Evolutionary conservation across 1,140 invertebrate genomes (phyloP).

Genomic region (Drosophila orosa): DNA sequence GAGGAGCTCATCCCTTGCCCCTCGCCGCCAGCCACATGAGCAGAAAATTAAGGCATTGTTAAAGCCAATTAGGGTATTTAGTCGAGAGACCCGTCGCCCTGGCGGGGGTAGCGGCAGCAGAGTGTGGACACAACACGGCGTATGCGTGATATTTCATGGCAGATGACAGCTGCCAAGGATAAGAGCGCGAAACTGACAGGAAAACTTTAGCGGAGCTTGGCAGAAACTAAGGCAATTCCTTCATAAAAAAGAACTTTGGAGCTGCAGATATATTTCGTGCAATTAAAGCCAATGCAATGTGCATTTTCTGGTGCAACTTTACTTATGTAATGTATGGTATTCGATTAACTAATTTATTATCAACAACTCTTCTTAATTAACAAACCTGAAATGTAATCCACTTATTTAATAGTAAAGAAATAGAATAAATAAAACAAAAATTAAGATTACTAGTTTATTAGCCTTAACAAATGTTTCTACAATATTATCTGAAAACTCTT

Average conservation of each 20-base stretch:
- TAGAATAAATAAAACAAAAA: too few relatives aligned
- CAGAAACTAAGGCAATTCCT: slow-evolving; percentile 4
- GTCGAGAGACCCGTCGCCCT: slow-evolving; percentile 33
- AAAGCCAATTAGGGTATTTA: slow-evolving; percentile 77
- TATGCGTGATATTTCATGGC: slow-evolving; percentile 60
- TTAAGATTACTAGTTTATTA: too few relatives aligned
- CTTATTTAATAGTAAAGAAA: too few relatives aligned
- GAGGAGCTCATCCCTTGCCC: slow-evolving; percentile 23
- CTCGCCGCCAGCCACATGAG: slow-evolving; percentile 21
- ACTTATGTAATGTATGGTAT: too few relatives aligned
- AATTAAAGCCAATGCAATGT: slow-evolving; percentile 2
- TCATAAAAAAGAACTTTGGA: not conserved
- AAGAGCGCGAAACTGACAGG: slow-evolving; percentile 24
- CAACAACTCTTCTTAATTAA: too few relatives aligned
- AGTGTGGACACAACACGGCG: slow-evolving; percentile 47
- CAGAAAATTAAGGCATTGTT: slow-evolving; percentile 76
- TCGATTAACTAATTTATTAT: too few relatives aligned
- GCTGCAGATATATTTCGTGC: slow-evolving; percentile 2
- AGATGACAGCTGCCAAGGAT: slow-evolving; percentile 34
- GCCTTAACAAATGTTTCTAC: too few relatives aligned
- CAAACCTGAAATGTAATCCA: too few relatives aligned
- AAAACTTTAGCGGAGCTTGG: slow-evolving; percentile 18
- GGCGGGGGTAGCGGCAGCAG: not conserved
- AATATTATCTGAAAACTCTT: not conserved
- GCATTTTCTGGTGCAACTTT: too few relatives aligned